A percentile compares a stretch with the other conserved stretches of the same genome.
Evolutionary conservation across 2,888 invertebrate species (phyloP).

Genomic region (Leuctra nigra): DNA sequence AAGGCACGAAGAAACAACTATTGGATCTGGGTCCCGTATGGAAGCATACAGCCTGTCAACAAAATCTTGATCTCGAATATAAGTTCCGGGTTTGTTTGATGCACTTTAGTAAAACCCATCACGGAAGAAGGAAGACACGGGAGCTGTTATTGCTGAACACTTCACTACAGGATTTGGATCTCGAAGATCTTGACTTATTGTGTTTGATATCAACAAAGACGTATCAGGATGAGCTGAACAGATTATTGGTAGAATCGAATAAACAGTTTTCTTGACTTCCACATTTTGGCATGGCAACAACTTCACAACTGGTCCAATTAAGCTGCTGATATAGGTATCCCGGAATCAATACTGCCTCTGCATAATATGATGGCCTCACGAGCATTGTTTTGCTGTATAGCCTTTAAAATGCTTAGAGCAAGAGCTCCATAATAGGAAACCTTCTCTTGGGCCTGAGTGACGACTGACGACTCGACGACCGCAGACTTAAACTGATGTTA

Average conservation of each 20-base stretch:
- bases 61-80: conserved; percentile 23
- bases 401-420: conserved; percentile 12
- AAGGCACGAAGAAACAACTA: conserved; percentile 25
- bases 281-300: conserved; percentile 12
- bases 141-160: conserved; percentile 25
- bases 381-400: conserved; percentile 14
- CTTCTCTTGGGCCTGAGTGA: too few species aligned
- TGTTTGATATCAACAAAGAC: conserved; percentile 27
- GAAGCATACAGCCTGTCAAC: conserved; percentile 26
- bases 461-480: too few species aligned
- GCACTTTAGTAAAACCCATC: conserved; percentile 17
- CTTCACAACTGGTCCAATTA: conserved; percentile 28
- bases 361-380: conserved; percentile 12
- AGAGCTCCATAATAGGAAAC: conserved; percentile 9
- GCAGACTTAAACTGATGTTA: too few species aligned
- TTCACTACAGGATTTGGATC: conserved; percentile 29
- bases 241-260: too few species aligned
- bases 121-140: conserved; percentile 25
- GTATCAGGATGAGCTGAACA: conserved; percentile 24
- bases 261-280: too few species aligned
- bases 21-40: conserved; percentile 26
- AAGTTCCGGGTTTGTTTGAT: conserved; percentile 14
- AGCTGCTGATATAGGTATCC: conserved; percentile 25
- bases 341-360: conserved; percentile 23
- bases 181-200: conserved; percentile 26